A percentile compares a stretch with the other conserved stretches of the same genome.
phyloP scores from a whole-genome alignment of 1,140 invertebrate genomes.

The Caenorhabditis latens region DNA sequence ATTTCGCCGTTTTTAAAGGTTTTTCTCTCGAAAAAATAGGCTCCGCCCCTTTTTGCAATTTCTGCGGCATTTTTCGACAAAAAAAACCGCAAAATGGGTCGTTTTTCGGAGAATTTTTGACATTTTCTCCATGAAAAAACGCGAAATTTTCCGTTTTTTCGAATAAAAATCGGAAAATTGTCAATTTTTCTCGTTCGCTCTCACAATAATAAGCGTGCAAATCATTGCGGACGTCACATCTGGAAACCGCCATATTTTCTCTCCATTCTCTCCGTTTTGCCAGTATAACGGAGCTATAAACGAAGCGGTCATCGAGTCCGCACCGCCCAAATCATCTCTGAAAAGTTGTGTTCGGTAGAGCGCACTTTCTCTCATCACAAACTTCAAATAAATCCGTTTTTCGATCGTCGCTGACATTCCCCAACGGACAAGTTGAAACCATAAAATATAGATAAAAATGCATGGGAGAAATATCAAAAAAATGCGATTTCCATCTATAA shows the following conservation, averaged over 20 bases:
- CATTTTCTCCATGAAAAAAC: too few relatives aligned
- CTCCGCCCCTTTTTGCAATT: too few relatives aligned
- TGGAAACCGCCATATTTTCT: neutral
- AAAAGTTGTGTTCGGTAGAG: neutral
- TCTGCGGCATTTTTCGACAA: too few relatives aligned
- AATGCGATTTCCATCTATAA: neutral
- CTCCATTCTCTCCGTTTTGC: neutral
- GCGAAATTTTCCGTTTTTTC: too few relatives aligned
- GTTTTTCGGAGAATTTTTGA: too few relatives aligned
- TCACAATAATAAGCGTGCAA: neutral
- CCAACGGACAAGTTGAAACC: neutral
- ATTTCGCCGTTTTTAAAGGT: too few relatives aligned
- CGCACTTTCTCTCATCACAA: too few relatives aligned
- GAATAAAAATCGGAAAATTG: too few relatives aligned
- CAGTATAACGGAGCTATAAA: conserved; percentile 22
- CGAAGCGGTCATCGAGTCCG: neutral
- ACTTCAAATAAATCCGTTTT: neutral
- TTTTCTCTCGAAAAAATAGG: too few relatives aligned
- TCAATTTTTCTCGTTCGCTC: too few relatives aligned
- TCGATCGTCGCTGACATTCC: neutral
- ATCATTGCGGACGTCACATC: neutral
- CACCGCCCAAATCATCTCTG: neutral
- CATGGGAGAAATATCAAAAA: neutral
- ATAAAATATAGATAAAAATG: neutral
- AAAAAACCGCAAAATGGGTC: too few relatives aligned